Percentiles rank a stretch among this genome's conserved stretches.
These are phyloP conservation scores for Psylliodes chrysocephalus DNA, from an alignment of 2,888 invertebrate species.

Conservation along the genomic window DNA sequence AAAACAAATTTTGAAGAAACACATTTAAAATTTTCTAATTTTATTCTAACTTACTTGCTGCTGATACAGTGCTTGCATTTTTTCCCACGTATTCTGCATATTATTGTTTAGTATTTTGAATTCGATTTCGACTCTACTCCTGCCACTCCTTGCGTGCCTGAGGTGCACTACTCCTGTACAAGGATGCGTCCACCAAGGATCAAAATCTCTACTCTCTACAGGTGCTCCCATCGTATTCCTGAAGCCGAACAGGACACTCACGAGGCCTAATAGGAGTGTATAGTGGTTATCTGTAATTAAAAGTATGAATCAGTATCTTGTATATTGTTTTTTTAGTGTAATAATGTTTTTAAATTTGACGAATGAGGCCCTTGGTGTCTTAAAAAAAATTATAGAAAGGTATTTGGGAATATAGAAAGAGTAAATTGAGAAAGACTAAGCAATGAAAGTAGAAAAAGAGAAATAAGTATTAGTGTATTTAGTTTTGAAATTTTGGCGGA, in stretches of 20 bases:
- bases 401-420: no score
- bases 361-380: no score
- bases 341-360: no score
- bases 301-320: not conserved
- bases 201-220: conserved; percentile 5
- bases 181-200: conserved; percentile 50
- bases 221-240: conserved; percentile 41
- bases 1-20: no score
- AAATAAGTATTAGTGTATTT: no score
- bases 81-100: conserved; percentile 40
- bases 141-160: conserved; percentile 49
- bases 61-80: no score
- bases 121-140: conserved; percentile 48
- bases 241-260: conserved; percentile 39
- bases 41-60: no score
- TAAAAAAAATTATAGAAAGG: no score
- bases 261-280: conserved; percentile 35
- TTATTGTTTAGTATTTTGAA: conserved; percentile 44
- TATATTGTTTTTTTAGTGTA: not conserved
- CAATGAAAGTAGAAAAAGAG: no score
- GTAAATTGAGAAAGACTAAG: no score
- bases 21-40: no score
- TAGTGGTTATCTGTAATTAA: conserved; percentile 45
- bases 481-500: no score
- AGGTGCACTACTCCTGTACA: conserved; percentile 43